These are phyloP conservation scores for Noctuana brunneofusca DNA, from an alignment of 2,888 invertebrate genomes.

Conservation along the genomic window DNA sequence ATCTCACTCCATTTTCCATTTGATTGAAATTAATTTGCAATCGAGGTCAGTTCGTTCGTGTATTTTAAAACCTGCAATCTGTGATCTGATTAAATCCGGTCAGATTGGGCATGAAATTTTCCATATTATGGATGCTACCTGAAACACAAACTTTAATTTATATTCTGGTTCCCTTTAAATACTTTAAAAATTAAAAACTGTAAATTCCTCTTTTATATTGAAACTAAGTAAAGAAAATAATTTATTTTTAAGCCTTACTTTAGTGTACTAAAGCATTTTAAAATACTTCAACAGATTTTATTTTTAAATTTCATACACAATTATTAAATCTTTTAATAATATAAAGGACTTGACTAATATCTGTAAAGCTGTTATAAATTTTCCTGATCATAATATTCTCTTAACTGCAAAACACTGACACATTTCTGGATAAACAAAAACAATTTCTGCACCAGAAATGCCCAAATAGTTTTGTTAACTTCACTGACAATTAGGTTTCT, in stretches of 20 bases:
- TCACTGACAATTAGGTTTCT: constrained; percentile 12
- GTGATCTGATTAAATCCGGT: constrained; percentile 28
- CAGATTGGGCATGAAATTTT: constrained; percentile 25
- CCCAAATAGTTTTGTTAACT: constrained; percentile 9
- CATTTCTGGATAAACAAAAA: not conserved
- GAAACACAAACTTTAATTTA: not conserved
- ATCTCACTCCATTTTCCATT: constrained; percentile 7
- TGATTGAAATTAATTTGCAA: constrained; percentile 29
- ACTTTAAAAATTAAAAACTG: no score
- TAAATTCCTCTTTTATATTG: no score
- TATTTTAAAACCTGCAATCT: constrained; percentile 28
- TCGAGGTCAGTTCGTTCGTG: constrained; percentile 28
- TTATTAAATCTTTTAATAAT: no score
- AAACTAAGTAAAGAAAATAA: no score
- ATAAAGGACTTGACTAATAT: no score
- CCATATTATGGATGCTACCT: constrained; percentile 3
- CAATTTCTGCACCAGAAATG: not conserved
- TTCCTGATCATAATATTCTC: not conserved
- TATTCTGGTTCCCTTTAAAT: no score
- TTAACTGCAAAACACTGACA: not conserved
- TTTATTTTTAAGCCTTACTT: no score
- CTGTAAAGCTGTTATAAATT: no score
- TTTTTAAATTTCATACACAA: not conserved
- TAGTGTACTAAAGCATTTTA: no score
- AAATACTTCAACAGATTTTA: not conserved